A percentile compares a stretch with the other conserved stretches of the same genome.
Conservation (phyloP, 2,113 vertebrate species). For the Hippocampus comes region DNA sequence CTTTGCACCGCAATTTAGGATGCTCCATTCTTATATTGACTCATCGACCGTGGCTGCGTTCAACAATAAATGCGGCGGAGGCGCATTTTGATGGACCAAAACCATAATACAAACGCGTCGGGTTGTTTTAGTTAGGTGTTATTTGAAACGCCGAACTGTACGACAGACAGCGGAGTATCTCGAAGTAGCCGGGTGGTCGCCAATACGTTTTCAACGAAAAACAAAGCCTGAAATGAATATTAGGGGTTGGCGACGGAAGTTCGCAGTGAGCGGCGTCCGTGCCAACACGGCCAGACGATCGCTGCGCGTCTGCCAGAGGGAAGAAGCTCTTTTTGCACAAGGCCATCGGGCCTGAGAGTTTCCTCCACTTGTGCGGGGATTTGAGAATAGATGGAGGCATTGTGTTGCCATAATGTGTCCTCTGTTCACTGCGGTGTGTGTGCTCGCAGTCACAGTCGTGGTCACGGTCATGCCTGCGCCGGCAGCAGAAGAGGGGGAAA, state of each 20-base stretch:
- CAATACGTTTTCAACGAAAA: neutral
- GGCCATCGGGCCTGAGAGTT: slow-evolving; percentile 29
- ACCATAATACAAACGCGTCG: neutral
- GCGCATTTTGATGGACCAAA: neutral
- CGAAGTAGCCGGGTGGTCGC: fast-evolving
- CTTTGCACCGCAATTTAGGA: neutral
- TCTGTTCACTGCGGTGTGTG: slow-evolving; percentile 35
- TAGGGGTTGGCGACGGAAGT: slow-evolving; percentile 9
- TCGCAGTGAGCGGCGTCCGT: slow-evolving; percentile 15
- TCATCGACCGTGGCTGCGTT: neutral
- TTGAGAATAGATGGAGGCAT: slow-evolving; percentile 53
- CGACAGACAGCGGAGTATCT: fast-evolving
- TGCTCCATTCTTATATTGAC: neutral
- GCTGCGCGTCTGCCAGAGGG: slow-evolving; percentile 21
- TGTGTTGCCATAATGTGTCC: slow-evolving; percentile 54
- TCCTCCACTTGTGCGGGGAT: slow-evolving; percentile 47
- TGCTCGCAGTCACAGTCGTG: slow-evolving; percentile 13
- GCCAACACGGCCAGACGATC: slow-evolving; percentile 46
- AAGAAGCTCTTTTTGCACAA: slow-evolving; percentile 17
- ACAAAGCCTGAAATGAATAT: neutral
- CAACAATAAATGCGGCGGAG: neutral
- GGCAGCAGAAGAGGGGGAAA: neutral
- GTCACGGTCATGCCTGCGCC: slow-evolving; percentile 19
- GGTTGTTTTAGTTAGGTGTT: neutral
- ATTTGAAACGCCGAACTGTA: slow-evolving; percentile 4